Evolutionary conservation across 92 coral and sea anemone genomes (phyloP).

Genomic region (Parazoanthus atlanticus): DNA sequence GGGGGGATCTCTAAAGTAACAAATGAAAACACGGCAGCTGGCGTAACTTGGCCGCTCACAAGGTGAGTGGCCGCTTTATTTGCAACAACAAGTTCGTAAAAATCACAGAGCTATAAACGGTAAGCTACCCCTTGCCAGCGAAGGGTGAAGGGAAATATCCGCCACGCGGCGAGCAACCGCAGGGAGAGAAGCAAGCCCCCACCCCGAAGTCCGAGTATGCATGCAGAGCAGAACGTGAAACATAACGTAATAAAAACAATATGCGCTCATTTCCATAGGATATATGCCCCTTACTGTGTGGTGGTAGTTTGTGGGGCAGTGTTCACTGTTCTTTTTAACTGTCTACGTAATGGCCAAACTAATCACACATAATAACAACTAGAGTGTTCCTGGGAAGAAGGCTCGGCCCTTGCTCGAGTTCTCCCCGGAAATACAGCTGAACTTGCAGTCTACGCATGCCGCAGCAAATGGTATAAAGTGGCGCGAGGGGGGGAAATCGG

Average conservation of each 20-base stretch:
- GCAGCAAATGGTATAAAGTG: not conserved
- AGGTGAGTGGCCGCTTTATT: not conserved
- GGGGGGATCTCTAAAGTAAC: too few relatives aligned
- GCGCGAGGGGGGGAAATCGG: not conserved
- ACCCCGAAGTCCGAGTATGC: not conserved
- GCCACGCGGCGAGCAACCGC: not conserved
- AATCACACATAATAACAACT: too few relatives aligned
- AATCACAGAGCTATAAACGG: too few relatives aligned
- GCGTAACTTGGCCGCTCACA: too few relatives aligned
- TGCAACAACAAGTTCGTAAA: not conserved
- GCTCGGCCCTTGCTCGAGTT: not conserved
- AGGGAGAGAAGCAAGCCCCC: not conserved
- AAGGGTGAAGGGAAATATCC: not conserved
- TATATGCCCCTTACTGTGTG: not conserved
- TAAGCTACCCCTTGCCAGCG: too few relatives aligned
- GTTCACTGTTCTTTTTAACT: too few relatives aligned
- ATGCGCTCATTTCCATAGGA: not conserved
- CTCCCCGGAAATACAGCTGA: not conserved
- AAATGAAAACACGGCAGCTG: too few relatives aligned
- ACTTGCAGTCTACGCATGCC: not conserved
- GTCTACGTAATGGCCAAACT: too few relatives aligned
- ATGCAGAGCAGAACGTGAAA: not conserved
- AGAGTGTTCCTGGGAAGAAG: too few relatives aligned
- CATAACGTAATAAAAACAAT: not conserved
- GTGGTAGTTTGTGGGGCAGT: not conserved